Percentiles rank a stretch among this genome's conserved stretches.
phyloP scores from a whole-genome alignment of 2,797 vertebrate genomes.

The Benthosema pterotum region DNA sequence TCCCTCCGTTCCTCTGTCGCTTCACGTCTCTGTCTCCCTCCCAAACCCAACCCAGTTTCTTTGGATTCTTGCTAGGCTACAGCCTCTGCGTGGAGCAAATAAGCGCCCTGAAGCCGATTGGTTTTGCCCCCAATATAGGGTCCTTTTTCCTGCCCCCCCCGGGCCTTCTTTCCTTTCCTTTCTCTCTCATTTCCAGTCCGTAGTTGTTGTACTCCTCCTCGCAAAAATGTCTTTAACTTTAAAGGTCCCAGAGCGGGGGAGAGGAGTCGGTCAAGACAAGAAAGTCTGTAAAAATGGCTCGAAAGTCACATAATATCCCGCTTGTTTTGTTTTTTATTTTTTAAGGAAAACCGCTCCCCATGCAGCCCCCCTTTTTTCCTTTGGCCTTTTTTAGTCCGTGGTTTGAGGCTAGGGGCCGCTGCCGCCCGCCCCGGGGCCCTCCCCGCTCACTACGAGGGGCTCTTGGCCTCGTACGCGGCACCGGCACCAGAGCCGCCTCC shows the following conservation, averaged over 20 bases:
- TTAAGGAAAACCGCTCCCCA: constrained; percentile 26
- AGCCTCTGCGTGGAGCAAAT: constrained; percentile 50
- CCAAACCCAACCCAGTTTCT: constrained; percentile 76
- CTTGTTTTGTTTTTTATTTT: no score
- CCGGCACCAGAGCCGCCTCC: constrained; percentile 63
- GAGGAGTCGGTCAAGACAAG: constrained; percentile 9
- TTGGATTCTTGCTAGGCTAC: constrained; percentile 76
- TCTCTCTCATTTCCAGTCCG: no score
- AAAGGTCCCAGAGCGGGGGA: constrained; percentile 36
- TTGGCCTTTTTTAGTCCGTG: constrained; percentile 10
- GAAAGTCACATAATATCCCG: constrained; percentile 39
- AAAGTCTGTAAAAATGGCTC: constrained; percentile 23
- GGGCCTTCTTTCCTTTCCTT: constrained; percentile 37
- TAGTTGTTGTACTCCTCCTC: no score
- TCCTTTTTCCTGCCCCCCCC: constrained; percentile 38
- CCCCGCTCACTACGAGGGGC: constrained; percentile 82
- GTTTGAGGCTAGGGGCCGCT: constrained; percentile 21
- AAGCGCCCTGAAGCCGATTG: constrained; percentile 64
- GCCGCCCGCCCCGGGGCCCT: constrained; percentile 14
- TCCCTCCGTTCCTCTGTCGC: constrained; percentile 62
- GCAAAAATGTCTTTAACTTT: constrained; percentile 35
- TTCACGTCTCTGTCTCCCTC: constrained; percentile 69
- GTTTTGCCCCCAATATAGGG: constrained; percentile 51
- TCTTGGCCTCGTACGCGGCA: constrained; percentile 82
- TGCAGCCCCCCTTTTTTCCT: constrained; percentile 6